phyloP scores from a whole-genome alignment of 1,140 invertebrate species.

The Drosophila malerkotliana region DNA sequence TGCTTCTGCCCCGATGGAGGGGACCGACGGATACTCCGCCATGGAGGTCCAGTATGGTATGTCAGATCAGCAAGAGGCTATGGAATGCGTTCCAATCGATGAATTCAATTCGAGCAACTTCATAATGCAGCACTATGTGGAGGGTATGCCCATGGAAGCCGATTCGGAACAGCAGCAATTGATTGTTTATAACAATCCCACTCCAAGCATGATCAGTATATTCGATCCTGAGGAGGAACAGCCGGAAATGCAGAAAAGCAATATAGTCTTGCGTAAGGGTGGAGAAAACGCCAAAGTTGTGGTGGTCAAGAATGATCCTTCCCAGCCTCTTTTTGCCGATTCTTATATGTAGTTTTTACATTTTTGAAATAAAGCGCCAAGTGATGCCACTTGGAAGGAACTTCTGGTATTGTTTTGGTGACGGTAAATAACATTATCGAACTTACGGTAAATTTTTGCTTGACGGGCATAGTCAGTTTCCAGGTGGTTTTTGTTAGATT shows the following conservation, averaged over 20 bases:
- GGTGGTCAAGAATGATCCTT: conserved; percentile 58
- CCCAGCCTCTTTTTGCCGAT: conserved; percentile 47
- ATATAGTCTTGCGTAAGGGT: conserved; percentile 19
- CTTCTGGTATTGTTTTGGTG: background rate
- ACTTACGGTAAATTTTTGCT: too few species aligned
- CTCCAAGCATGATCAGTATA: conserved; percentile 1
- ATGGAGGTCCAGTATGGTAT: background rate
- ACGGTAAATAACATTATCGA: background rate
- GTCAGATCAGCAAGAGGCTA: conserved; percentile 18
- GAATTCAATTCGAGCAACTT: conserved; percentile 26
- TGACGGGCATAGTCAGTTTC: too few species aligned
- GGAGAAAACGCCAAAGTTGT: conserved; percentile 53
- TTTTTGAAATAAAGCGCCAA: conserved; percentile 16
- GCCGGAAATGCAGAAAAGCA: background rate
- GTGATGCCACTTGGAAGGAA: background rate
- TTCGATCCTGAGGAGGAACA: background rate
- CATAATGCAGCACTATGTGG: conserved; percentile 15
- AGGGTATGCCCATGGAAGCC: conserved; percentile 6
- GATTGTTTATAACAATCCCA: conserved; percentile 27
- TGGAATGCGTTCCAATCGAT: conserved; percentile 6
- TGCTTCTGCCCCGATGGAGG: background rate
- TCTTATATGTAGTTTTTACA: conserved; percentile 27
- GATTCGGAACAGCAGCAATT: conserved; percentile 16
- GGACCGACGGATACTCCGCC: background rate
- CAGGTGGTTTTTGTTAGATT: too few species aligned